phyloP scores from a whole-genome alignment of 35 echinoderm and acorn worm species.

The Heliocidaris tuberculata region DNA sequence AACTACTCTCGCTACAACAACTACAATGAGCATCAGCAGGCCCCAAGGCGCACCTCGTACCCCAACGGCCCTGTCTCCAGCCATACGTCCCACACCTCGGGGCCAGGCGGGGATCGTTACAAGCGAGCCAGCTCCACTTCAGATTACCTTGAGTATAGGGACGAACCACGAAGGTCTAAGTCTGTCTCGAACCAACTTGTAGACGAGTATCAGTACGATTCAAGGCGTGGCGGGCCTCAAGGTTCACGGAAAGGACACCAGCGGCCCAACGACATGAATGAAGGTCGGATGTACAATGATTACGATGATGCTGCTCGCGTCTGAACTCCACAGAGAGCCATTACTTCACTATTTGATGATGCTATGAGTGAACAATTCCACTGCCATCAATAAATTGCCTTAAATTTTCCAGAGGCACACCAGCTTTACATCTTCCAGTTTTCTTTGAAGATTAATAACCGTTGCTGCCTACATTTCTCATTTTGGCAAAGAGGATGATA shows the following conservation, averaged over 20 bases:
- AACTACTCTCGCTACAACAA: constrained; percentile 28
- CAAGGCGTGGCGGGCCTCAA: background rate
- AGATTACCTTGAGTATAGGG: constrained; percentile 19
- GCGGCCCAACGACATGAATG: background rate
- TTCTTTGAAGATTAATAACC: background rate
- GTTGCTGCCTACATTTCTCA: background rate
- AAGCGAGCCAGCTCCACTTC: constrained; percentile 13
- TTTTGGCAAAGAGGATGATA: background rate
- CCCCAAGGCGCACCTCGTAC: constrained; percentile 24
- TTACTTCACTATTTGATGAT: background rate
- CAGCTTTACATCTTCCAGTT: background rate
- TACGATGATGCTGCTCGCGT: constrained; percentile 29
- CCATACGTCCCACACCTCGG: background rate
- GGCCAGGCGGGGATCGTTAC: background rate
- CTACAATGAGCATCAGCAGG: constrained; percentile 32
- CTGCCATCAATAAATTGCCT: background rate
- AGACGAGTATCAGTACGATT: constrained; percentile 15
- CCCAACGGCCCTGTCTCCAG: constrained; percentile 30
- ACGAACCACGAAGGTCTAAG: background rate
- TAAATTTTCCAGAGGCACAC: background rate
- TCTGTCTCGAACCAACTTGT: background rate
- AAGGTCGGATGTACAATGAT: background rate
- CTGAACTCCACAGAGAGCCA: background rate
- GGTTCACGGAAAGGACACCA: background rate
- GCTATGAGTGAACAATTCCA: background rate